Conservation (phyloP, 2,797 vertebrate genomes). For the Cynodonichthys magdalenae region DNA sequence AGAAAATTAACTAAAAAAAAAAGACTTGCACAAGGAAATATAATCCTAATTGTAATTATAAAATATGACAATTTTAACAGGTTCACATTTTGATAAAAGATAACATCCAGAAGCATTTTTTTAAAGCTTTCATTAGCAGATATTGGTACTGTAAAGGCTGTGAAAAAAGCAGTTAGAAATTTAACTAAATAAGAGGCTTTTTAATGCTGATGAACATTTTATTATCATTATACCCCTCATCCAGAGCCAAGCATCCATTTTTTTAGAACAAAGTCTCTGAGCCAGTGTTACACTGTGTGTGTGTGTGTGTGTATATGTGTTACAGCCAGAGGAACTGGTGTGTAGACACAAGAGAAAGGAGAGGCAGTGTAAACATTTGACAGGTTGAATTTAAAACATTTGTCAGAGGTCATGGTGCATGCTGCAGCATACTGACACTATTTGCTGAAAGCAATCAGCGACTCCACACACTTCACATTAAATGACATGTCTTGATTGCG, state of each 20-base stretch:
- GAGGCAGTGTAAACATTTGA: slow-evolving; percentile 38
- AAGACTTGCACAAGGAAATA: slow-evolving; percentile 40
- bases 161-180: slow-evolving; percentile 59
- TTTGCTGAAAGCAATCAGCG: slow-evolving; percentile 30
- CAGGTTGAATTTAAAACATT: slow-evolving; percentile 33
- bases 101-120: slow-evolving; percentile 42
- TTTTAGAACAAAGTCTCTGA: slow-evolving; percentile 64
- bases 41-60: slow-evolving; percentile 44
- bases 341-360: slow-evolving; percentile 32
- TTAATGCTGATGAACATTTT: slow-evolving; percentile 68
- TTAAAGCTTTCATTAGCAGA: slow-evolving; percentile 54
- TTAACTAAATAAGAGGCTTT: slow-evolving; percentile 61
- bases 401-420: slow-evolving; percentile 32
- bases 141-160: slow-evolving; percentile 51
- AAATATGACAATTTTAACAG: slow-evolving; percentile 36
- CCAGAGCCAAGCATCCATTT: slow-evolving; percentile 59
- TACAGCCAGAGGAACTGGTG: slow-evolving; percentile 39
- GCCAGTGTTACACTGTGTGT: slow-evolving; percentile 39
- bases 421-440: slow-evolving; percentile 24
- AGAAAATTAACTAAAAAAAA: slow-evolving; percentile 54
- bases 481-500: not conserved
- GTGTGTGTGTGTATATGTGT: slow-evolving; percentile 40
- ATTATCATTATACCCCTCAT: slow-evolving; percentile 66
- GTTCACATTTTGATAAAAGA: slow-evolving; percentile 52
- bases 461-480: not conserved